Evolutionary conservation across 2,888 invertebrate genomes (phyloP).

Genomic region (Unio delphinus): DNA sequence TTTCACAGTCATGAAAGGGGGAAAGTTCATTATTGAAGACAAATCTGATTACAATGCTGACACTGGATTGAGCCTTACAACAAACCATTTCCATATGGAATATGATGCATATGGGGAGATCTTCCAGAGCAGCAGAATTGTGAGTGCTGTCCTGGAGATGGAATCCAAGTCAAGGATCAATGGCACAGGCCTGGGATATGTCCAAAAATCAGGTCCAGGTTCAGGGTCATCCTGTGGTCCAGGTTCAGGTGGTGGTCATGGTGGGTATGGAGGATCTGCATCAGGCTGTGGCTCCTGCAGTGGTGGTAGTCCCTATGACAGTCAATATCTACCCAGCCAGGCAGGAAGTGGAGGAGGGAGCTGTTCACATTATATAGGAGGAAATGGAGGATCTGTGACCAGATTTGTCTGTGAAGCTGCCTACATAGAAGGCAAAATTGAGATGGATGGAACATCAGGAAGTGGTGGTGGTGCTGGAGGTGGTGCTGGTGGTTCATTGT

Average conservation of each 20-base stretch:
- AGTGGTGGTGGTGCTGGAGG: slow-evolving; percentile 42
- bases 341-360: slow-evolving; percentile 54
- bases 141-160: slow-evolving; percentile 28
- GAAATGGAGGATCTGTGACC: slow-evolving; percentile 42
- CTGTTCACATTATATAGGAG: slow-evolving; percentile 31
- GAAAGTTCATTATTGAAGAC: slow-evolving; percentile 26
- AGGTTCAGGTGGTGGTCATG: slow-evolving; percentile 49
- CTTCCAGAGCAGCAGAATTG: slow-evolving; percentile 18
- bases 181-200: slow-evolving; percentile 36
- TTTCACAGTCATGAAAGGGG: slow-evolving; percentile 36
- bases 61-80: slow-evolving; percentile 18
- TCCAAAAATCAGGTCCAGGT: slow-evolving; percentile 33
- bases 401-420: slow-evolving; percentile 25
- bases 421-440: slow-evolving; percentile 43
- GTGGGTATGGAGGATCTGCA: slow-evolving; percentile 44
- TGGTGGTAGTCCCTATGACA: slow-evolving; percentile 8
- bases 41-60: slow-evolving; percentile 16
- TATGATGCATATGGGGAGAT: slow-evolving; percentile 27
- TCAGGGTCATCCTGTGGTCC: slow-evolving; percentile 27
- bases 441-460: slow-evolving; percentile 29
- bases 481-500: slow-evolving; percentile 54
- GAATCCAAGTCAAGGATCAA: slow-evolving; percentile 35
- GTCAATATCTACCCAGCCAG: slow-evolving; percentile 22
- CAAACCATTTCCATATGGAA: slow-evolving; percentile 35
- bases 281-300: slow-evolving; percentile 13